Evolutionary conservation across 2,113 vertebrate genomes (phyloP).

Genomic region (Urocolius indicus): DNA sequence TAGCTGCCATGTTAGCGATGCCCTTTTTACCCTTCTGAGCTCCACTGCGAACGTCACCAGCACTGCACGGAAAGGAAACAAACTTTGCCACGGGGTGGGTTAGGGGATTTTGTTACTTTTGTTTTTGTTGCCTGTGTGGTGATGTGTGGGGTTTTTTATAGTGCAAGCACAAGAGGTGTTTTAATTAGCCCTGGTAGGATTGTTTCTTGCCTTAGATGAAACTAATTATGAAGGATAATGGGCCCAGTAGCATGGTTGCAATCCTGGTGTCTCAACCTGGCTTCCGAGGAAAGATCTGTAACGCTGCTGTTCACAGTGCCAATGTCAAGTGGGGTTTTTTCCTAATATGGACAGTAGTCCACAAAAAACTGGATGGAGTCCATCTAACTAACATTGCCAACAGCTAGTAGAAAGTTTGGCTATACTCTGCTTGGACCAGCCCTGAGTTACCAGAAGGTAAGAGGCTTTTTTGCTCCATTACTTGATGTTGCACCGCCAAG

Average conservation of each 20-base stretch:
- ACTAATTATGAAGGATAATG: neutral
- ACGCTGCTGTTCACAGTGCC: neutral
- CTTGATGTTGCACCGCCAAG: neutral
- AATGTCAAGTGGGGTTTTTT: conserved; percentile 21
- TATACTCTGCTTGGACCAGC: neutral
- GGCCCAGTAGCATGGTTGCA: neutral
- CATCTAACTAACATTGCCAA: neutral
- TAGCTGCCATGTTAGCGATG: neutral
- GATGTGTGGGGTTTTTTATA: neutral
- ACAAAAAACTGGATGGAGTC: conserved; percentile 21
- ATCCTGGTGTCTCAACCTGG: neutral
- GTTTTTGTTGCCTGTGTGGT: neutral
- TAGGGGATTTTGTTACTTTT: conserved; percentile 45
- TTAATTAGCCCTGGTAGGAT: neutral
- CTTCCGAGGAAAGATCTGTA: neutral
- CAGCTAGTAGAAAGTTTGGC: conserved; percentile 15
- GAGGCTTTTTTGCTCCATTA: neutral
- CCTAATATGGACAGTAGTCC: conserved; percentile 51
- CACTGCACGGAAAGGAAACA: neutral
- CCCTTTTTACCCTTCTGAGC: conserved; percentile 14
- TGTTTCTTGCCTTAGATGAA: neutral
- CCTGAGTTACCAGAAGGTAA: neutral
- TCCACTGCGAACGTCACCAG: neutral
- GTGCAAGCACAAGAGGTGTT: neutral
- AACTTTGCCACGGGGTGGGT: conserved; percentile 29